A percentile compares a stretch with the other conserved stretches of the same genome.
These are phyloP conservation scores for Silvanus unidentatus DNA, from an alignment of 2,888 invertebrate species.

Conservation along the genomic window DNA sequence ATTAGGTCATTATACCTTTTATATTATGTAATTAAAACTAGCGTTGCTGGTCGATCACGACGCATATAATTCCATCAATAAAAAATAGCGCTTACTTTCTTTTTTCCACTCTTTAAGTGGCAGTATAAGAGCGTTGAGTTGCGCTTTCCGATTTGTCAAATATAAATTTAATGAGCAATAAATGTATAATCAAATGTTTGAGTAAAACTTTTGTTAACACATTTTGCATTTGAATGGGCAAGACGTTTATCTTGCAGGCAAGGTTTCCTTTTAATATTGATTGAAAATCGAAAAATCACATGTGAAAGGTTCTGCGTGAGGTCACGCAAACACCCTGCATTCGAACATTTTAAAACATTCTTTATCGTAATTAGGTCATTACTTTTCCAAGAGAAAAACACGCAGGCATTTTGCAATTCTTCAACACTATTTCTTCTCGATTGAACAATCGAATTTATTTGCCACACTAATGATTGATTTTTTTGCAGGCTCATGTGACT, in stretches of 20 bases:
- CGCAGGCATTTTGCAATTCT: conserved; percentile 16
- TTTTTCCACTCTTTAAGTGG: too few species aligned
- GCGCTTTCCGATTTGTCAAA: too few species aligned
- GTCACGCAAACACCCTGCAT: conserved; percentile 21
- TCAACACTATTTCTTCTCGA: conserved; percentile 8
- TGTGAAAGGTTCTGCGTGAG: conserved; percentile 17
- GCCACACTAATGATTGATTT: conserved; percentile 4
- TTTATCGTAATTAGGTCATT: conserved; percentile 30
- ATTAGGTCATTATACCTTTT: too few species aligned
- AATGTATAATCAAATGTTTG: too few species aligned
- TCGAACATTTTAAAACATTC: conserved; percentile 22
- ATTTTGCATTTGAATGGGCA: too few species aligned
- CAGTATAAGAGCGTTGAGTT: too few species aligned
- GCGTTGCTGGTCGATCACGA: too few species aligned
- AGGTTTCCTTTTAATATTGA: conserved; percentile 10
- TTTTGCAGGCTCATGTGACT: conserved; percentile 14
- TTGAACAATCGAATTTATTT: conserved; percentile 11
- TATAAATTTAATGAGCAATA: too few species aligned
- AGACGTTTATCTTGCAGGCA: neutral
- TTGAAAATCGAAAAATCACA: conserved; percentile 22
- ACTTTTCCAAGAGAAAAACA: conserved; percentile 18
- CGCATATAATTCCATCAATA: too few species aligned
- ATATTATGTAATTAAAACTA: too few species aligned
- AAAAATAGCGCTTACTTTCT: too few species aligned
- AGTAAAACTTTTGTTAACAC: too few species aligned